Evolutionary conservation across 2,797 vertebrate genomes (phyloP), one percentile per base, ranked within the genome.

Genomic region (Siniperca scherzeri): DNA sequence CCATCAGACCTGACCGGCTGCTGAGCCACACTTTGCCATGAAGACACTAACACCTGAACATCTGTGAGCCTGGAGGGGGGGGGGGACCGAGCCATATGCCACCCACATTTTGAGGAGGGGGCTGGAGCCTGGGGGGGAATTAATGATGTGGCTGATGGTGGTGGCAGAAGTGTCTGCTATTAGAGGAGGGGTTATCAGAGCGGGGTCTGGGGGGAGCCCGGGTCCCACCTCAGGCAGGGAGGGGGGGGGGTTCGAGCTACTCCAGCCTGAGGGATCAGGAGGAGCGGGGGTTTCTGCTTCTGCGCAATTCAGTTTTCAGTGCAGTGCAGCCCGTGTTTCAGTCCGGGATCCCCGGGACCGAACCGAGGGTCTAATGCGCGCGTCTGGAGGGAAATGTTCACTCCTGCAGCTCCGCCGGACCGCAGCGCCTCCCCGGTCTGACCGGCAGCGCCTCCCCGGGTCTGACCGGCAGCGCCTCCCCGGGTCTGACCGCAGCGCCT

Each of bases 1-100:
- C 12, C n/a, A 78, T 83, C 82, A 87, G 68, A 81, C 57, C 71
- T 75, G 2, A 13, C 53, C 71, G 65, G 70, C 77, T 68, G 80
- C 76, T n/a, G 65, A 65, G 70, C 44, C 74, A 57, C 74, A 25
- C 36, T 64, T 11, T n/a, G 46, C 53, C 67, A 36, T 52, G 30
- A 59, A 50, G 19, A 66, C 60, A 56, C 16, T 8, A 3, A 11
- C 56, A 30, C 44, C n/a, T 55, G 69, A 88, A 83, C 87, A 88
- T 88, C 87, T 88, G 87, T 59, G 87, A 70, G 82, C 86, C 77
- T 83, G 2, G 27, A 65, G 70, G 65, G 56, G 5, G 27, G 27
- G 27, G 27, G 27, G 27, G 66, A 79, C 5, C 19, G 9, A 44
- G 85, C 86, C 86, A 90, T 90, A 87, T 90, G 86, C 56, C 80